Percentiles rank a stretch among this genome's conserved stretches.
Evolutionary conservation across 2,888 invertebrate species (phyloP).

Genomic region (Oscheius sp.): DNA sequence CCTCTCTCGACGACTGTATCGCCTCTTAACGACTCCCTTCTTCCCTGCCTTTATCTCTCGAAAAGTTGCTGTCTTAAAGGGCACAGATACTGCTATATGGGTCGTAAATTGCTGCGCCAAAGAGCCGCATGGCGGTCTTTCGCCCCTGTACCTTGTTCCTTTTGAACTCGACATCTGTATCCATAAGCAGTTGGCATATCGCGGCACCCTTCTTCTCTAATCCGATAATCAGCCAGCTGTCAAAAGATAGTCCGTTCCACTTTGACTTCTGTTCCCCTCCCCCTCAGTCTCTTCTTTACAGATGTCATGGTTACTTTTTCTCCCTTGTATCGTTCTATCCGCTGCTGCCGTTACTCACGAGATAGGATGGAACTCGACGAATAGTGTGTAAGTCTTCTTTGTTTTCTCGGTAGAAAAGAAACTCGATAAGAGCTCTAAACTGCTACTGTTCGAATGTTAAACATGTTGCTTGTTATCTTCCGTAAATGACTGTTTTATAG

Average conservation of each 20-base stretch:
- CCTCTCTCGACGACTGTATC: too few species aligned
- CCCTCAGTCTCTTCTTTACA: not conserved
- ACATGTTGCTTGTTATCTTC: not conserved
- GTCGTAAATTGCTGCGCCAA: conserved; percentile 26
- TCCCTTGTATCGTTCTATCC: not conserved
- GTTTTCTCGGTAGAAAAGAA: not conserved
- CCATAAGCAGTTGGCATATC: not conserved
- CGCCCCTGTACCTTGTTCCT: not conserved
- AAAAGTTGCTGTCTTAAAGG: conserved; percentile 6
- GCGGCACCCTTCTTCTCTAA: not conserved
- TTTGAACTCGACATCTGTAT: not conserved
- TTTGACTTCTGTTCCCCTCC: not conserved
- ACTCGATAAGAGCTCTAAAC: not conserved
- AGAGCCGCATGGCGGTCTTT: conserved; percentile 25
- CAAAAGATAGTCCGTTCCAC: not conserved
- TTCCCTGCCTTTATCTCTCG: not conserved
- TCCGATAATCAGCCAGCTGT: not conserved
- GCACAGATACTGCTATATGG: conserved; percentile 21
- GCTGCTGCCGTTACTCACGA: conserved; percentile 12
- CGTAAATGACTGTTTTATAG: conserved; percentile 3
- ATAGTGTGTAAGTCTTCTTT: conserved; percentile 23
- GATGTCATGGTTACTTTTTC: not conserved
- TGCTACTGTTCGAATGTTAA: not conserved
- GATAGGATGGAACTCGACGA: conserved; percentile 31
- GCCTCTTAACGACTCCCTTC: not conserved